Base-by-base conservation (phyloP, 2,113 vertebrate species). In the Salvator merianae region DNA sequence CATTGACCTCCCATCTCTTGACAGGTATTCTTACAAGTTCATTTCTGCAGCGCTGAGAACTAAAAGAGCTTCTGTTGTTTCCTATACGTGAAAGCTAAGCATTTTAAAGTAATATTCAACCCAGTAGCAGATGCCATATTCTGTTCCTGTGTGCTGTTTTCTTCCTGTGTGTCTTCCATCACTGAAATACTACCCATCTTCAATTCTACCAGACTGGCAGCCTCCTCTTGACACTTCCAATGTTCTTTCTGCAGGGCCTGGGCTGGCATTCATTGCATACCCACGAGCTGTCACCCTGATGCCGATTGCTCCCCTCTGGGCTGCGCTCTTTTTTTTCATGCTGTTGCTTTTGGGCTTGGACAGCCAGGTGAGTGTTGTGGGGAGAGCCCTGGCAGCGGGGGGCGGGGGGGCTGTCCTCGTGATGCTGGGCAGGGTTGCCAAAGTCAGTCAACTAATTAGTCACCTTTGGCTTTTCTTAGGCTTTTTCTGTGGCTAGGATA, bases 301-400 rank as follows among this genome's bases (percentile, higher is more conserved):
- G 98, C 98, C 98, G 38, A 93, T 99, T 91, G 98, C 98, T 8
- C 98, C 98, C 0, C 94, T 99, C 91, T 99, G 98, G 98, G 98
- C 98, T 68, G 98, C 98, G 5, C 97, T 99, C 66, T 99, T 99
- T 94, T 99, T 99, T 96, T 97, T 98, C 94, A 99, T 99, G 98
- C 95, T 99, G 94, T 96, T 99, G 0, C 95, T 99, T 84, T 96
- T 99, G 84, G 98, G 98, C 72, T 94, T 99, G 88, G 98, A 99
- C 94, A 99, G 98, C 94, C 98, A 99, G 98, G 97, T 98, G n/a
- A 82, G 80, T 18, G 30, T 40, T 55, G 14, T 18, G 47, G 74
- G 24, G 9, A 18, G 53, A 22, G 62, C 38, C 8, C 10, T 18
- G 18, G 32, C n/a, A 62, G 68, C 22, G 9, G 68, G 30, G 28